Evolutionary conservation across 2,113 vertebrate species (phyloP).

Genomic region (Ochotona princeps): DNA sequence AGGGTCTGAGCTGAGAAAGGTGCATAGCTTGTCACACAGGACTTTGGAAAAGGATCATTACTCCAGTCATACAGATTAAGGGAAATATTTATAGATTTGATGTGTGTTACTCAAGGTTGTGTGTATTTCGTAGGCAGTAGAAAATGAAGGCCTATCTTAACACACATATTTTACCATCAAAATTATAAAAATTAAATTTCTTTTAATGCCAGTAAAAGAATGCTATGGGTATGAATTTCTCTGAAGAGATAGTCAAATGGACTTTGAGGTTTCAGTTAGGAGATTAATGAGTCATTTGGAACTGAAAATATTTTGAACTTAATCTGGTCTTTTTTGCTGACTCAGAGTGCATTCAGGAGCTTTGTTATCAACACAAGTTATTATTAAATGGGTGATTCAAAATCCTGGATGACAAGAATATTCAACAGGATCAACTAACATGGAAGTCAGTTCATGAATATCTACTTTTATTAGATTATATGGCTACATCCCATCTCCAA

Average conservation of each 20-base stretch:
- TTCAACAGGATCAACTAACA: constrained; percentile 36
- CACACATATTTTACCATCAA: neutral
- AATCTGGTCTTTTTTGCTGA: constrained; percentile 72
- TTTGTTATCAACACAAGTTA: constrained; percentile 72
- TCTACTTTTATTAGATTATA: constrained; percentile 54
- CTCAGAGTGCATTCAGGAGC: constrained; percentile 62
- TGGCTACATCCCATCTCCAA: neutral
- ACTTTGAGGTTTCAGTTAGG: constrained; percentile 62
- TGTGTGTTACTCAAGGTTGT: neutral
- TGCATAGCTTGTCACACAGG: neutral
- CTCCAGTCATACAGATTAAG: neutral
- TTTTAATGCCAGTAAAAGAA: constrained; percentile 44
- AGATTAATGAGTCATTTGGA: constrained; percentile 75
- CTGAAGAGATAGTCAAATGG: constrained; percentile 50
- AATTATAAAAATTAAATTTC: neutral
- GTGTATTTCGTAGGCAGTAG: neutral
- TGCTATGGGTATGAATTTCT: constrained; percentile 16
- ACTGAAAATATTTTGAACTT: constrained; percentile 71
- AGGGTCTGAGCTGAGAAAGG: neutral
- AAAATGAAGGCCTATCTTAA: neutral
- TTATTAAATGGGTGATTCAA: constrained; percentile 61
- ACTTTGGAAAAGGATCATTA: neutral
- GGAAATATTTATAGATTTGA: neutral
- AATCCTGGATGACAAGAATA: constrained; percentile 41
- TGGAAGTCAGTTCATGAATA: neutral